Conservation (phyloP, 2,888 invertebrate species). For the Leptinotarsa juncta region DNA sequence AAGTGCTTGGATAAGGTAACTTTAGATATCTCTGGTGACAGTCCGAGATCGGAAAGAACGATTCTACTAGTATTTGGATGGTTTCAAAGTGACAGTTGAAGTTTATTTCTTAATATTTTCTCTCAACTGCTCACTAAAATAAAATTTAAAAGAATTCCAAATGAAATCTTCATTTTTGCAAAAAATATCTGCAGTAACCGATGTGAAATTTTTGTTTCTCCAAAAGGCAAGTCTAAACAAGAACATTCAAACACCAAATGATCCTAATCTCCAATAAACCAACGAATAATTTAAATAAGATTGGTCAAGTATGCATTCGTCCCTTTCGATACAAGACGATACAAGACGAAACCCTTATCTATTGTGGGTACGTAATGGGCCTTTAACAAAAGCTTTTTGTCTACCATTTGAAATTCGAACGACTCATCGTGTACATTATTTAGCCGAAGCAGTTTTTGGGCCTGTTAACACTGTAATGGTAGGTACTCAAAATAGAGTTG, state of each 20-base stretch:
- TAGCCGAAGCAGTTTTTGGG: not conserved
- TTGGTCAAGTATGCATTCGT: not conserved
- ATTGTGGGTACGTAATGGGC: not conserved
- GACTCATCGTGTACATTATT: slow-evolving; percentile 16
- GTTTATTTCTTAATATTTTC: too few species aligned
- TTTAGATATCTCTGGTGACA: too few species aligned
- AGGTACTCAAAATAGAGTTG: slow-evolving; percentile 35
- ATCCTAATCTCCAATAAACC: not conserved
- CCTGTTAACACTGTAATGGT: slow-evolving; percentile 26
- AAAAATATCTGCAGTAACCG: too few species aligned
- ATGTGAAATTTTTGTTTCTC: too few species aligned
- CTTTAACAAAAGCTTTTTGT: slow-evolving; percentile 8
- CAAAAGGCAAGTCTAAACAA: not conserved
- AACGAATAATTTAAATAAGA: not conserved
- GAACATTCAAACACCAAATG: not conserved
- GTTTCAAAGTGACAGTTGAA: too few species aligned
- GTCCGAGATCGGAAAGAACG: too few species aligned
- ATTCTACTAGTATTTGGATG: too few species aligned
- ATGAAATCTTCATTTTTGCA: too few species aligned
- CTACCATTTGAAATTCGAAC: slow-evolving; percentile 2
- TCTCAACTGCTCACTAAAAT: too few species aligned
- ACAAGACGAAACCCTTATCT: not conserved
- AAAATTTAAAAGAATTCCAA: too few species aligned
- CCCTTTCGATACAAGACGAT: not conserved
- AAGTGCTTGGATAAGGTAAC: too few species aligned